phyloP scores from a whole-genome alignment of 2,888 invertebrate genomes.

The Drosophila tanythrix region DNA sequence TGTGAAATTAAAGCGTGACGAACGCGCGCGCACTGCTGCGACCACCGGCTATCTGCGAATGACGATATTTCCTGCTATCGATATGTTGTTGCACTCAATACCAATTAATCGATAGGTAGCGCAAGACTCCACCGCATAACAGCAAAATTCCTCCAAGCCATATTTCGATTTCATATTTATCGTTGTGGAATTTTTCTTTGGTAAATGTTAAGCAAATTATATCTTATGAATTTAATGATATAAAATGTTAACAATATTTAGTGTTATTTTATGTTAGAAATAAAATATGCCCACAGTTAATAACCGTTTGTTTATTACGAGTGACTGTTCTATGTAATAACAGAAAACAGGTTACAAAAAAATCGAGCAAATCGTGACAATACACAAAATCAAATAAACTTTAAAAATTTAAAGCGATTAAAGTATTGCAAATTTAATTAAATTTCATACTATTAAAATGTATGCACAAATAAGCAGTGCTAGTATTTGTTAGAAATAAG shows the following conservation, averaged over 20 bases:
- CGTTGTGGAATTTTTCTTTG: neutral
- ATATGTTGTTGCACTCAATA: constrained; percentile 5
- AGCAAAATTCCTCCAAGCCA: neutral
- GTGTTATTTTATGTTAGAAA: neutral
- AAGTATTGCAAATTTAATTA: neutral
- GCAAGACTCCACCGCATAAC: neutral
- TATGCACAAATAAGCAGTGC: neutral
- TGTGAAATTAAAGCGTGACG: constrained; percentile 70
- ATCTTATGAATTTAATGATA: neutral
- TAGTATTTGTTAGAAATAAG: neutral
- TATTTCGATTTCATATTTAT: neutral
- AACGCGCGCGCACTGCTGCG: constrained; percentile 71
- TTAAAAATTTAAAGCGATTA: neutral
- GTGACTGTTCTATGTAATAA: constrained; percentile 17
- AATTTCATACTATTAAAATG: neutral
- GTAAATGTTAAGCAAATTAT: neutral
- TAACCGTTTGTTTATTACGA: constrained; percentile 4
- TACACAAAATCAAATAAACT: constrained; percentile 19
- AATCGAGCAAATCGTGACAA: constrained; percentile 42
- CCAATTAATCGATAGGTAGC: constrained; percentile 5
- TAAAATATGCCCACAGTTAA: constrained; percentile 1
- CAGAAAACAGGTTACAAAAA: constrained; percentile 32
- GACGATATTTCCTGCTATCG: constrained; percentile 29
- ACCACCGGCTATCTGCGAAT: constrained; percentile 65
- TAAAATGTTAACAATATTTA: neutral